These are phyloP conservation scores for Campoletis sonorensis DNA, from an alignment of 1,140 invertebrate species.

Conservation along the genomic window DNA sequence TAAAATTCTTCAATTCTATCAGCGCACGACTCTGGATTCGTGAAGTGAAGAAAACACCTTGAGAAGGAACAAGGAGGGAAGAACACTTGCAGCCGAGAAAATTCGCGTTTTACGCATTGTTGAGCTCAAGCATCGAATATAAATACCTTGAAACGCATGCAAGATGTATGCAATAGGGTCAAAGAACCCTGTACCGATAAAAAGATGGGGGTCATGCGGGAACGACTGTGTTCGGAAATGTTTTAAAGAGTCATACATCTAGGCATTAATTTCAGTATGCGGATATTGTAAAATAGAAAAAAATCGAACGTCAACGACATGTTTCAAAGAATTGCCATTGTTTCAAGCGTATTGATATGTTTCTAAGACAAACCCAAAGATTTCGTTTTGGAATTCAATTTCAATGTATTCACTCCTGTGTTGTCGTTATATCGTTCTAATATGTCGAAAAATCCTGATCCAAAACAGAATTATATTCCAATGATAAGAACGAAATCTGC, in stretches of 20 bases:
- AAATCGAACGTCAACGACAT: not conserved
- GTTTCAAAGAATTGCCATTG: not conserved
- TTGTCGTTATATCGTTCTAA: no score
- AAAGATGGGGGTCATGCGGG: slow-evolving; percentile 16
- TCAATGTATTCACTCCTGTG: no score
- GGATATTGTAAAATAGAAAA: no score
- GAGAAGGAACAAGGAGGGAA: no score
- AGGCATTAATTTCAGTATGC: not conserved
- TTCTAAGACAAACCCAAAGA: no score
- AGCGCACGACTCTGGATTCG: no score
- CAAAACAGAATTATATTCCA: no score
- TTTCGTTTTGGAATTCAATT: no score
- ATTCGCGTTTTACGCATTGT: not conserved
- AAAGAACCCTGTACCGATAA: not conserved
- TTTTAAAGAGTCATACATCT: not conserved
- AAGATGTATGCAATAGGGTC: not conserved
- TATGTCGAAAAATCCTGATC: no score
- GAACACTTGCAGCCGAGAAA: not conserved
- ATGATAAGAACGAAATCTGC: no score
- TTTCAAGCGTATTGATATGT: not conserved
- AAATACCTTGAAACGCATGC: not conserved
- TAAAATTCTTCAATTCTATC: not conserved
- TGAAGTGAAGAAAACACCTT: no score
- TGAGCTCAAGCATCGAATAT: not conserved
- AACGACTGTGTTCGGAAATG: not conserved